These are phyloP conservation scores for Bombus waltoni DNA, from an alignment of 1,140 invertebrate species.

Conservation along the genomic window DNA sequence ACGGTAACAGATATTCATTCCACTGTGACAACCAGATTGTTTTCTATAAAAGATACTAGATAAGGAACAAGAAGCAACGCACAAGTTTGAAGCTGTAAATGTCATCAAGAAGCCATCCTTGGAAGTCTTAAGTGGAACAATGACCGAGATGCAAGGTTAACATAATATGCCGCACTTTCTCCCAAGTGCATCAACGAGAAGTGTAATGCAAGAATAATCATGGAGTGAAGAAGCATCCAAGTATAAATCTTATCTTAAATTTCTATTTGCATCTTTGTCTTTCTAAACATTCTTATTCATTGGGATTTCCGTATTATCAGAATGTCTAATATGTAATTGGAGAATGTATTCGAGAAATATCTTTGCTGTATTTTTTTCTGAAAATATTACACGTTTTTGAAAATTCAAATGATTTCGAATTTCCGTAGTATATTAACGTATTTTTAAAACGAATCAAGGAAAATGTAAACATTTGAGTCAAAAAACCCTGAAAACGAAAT, in stretches of 20 bases:
- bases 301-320: not conserved
- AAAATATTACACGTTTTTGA: too few species aligned
- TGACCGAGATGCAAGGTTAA: conserved; percentile 79
- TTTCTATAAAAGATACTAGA: conserved; percentile 16
- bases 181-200: conserved; percentile 58
- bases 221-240: not conserved
- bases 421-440: too few species aligned
- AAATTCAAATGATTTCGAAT: too few species aligned
- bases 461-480: too few species aligned
- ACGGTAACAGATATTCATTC: not conserved
- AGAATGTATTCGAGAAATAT: too few species aligned
- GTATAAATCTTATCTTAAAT: not conserved
- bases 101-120: conserved; percentile 42
- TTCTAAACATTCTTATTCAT: too few species aligned
- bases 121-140: conserved; percentile 75
- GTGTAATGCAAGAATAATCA: conserved; percentile 15
- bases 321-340: too few species aligned
- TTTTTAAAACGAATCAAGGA: too few species aligned
- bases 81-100: conserved; percentile 47
- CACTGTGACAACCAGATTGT: not conserved
- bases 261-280: not conserved
- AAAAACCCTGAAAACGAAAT: too few species aligned
- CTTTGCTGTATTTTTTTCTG: too few species aligned
- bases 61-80: not conserved
- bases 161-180: conserved; percentile 80